These are phyloP conservation scores for Patagioenas fasciata DNA, from an alignment of 2,113 vertebrate species.

Conservation along the genomic window DNA sequence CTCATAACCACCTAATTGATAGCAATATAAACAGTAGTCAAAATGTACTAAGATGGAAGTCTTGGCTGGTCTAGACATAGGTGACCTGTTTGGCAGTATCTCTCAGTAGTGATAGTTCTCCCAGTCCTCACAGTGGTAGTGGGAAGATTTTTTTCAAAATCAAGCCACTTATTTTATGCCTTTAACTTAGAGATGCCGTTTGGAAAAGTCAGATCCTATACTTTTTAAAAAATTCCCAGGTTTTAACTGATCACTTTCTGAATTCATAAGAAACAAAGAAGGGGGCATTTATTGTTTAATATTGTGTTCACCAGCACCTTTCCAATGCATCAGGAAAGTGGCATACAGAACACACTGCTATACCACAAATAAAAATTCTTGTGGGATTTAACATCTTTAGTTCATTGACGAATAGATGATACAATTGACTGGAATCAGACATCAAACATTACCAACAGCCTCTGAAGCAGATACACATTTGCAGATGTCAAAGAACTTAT, in stretches of 20 bases:
- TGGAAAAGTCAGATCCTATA: background rate
- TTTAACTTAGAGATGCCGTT: background rate
- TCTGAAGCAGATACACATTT: background rate
- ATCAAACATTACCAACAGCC: background rate
- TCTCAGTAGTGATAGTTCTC: background rate
- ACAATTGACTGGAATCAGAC: background rate
- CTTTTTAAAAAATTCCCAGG: background rate
- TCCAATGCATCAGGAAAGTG: background rate
- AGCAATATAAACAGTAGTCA: background rate
- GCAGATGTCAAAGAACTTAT: conserved; percentile 14
- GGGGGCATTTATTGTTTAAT: background rate
- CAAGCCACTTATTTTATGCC: background rate
- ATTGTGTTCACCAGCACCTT: background rate
- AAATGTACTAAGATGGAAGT: background rate
- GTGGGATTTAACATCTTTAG: background rate
- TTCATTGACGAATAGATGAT: background rate
- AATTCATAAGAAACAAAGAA: background rate
- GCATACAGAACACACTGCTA: background rate
- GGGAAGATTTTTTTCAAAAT: background rate
- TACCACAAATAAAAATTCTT: background rate
- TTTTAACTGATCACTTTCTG: background rate
- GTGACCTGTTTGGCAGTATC: background rate
- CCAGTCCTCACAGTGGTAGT: background rate
- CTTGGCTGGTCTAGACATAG: background rate
- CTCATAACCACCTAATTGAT: background rate